Evolutionary conservation across 2,797 vertebrate species (phyloP).

Genomic region (Poeciliopsis paucimaculata): DNA sequence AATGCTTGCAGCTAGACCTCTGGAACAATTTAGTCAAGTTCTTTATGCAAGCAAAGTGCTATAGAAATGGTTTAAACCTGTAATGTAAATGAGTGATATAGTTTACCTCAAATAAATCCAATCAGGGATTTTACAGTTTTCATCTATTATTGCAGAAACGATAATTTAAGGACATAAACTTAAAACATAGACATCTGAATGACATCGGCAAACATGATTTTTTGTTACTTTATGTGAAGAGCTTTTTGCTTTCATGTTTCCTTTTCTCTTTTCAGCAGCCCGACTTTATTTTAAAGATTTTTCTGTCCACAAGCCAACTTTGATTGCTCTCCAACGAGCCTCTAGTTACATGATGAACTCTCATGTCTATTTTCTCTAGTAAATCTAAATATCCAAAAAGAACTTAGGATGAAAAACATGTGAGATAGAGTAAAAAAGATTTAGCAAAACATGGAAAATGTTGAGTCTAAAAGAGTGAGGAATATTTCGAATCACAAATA

Average conservation of each 20-base stretch:
- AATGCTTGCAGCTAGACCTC: background rate
- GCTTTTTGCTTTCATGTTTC: conserved; percentile 27
- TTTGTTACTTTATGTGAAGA: conserved; percentile 39
- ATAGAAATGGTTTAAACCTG: background rate
- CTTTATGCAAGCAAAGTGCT: background rate
- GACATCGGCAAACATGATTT: background rate
- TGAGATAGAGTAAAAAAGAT: background rate
- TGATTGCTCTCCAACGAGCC: conserved; percentile 37
- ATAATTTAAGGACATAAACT: conserved; percentile 17
- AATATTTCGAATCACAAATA: background rate
- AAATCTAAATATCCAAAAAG: conserved; percentile 23
- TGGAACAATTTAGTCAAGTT: background rate
- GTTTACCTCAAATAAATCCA: background rate
- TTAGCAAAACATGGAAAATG: conserved; percentile 6
- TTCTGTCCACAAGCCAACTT: conserved; percentile 39
- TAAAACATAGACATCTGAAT: background rate
- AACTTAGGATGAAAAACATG: conserved; percentile 34
- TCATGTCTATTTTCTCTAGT: conserved; percentile 12
- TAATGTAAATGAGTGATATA: background rate
- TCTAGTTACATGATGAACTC: conserved; percentile 29
- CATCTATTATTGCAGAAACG: background rate
- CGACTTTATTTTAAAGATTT: conserved; percentile 42
- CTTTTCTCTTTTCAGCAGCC: conserved; percentile 34
- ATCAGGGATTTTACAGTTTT: conserved; percentile 9
- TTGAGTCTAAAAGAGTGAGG: conserved; percentile 2